These are phyloP conservation scores for Neolamprologus hecqui DNA, from an alignment of 2,113 vertebrate genomes.

Conservation along the genomic window DNA sequence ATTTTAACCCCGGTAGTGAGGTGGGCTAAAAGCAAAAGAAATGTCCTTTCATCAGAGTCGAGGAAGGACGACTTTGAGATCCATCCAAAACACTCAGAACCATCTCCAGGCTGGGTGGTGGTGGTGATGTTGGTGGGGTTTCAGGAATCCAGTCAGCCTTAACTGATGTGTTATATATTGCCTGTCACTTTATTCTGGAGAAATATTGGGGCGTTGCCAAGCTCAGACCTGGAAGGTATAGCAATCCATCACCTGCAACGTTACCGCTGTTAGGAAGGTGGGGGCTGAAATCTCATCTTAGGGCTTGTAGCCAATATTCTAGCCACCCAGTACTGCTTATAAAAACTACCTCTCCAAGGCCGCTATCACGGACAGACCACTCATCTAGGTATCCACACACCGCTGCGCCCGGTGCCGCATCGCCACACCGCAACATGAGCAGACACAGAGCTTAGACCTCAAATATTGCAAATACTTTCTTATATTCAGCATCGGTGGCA, in stretches of 20 bases:
- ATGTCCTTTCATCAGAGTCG: slow-evolving; percentile 14
- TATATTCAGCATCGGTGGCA: not conserved
- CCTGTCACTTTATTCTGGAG: slow-evolving; percentile 71
- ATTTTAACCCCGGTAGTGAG: not conserved
- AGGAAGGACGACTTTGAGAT: not conserved
- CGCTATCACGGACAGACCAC: slow-evolving; percentile 33
- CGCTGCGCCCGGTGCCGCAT: slow-evolving; percentile 8
- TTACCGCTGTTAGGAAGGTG: slow-evolving; percentile 11
- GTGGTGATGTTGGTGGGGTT: not conserved
- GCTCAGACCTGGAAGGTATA: slow-evolving; percentile 68
- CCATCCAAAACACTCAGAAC: slow-evolving; percentile 27
- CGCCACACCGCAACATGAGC: not conserved
- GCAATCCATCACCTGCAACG: slow-evolving; percentile 70
- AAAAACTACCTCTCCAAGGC: slow-evolving; percentile 61
- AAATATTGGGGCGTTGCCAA: slow-evolving; percentile 73
- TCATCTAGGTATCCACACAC: slow-evolving; percentile 47
- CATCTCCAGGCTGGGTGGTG: not conserved
- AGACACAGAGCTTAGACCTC: not conserved
- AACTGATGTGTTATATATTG: slow-evolving; percentile 75
- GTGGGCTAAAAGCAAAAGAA: not conserved
- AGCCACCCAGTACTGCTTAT: slow-evolving; percentile 47
- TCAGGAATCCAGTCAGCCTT: slow-evolving; percentile 57
- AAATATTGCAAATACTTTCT: not conserved
- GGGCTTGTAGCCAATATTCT: slow-evolving; percentile 64
- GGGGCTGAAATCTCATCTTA: slow-evolving; percentile 67